These are phyloP conservation scores for Cetonia aurata DNA, from an alignment of 2,888 invertebrate genomes.

Conservation along the genomic window DNA sequence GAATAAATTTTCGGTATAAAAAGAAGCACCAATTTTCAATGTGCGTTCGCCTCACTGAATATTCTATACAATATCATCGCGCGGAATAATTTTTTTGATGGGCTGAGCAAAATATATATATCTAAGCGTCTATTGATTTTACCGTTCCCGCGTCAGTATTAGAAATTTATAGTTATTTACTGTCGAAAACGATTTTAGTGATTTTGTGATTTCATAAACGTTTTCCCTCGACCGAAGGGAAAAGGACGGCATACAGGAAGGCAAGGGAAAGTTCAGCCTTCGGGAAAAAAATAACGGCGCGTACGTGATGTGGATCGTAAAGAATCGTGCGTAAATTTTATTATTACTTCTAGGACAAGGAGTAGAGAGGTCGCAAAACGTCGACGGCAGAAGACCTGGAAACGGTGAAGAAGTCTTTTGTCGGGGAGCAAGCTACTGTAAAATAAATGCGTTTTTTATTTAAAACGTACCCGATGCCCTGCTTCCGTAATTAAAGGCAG, in stretches of 20 bases:
- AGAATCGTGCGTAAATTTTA: slow-evolving; percentile 39
- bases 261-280: slow-evolving; percentile 16
- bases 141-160: slow-evolving; percentile 33
- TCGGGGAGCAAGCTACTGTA: slow-evolving; percentile 16
- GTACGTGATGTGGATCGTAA: slow-evolving; percentile 37
- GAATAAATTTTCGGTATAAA: slow-evolving; percentile 39
- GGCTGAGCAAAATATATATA: slow-evolving; percentile 11
- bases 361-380: slow-evolving; percentile 12
- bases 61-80: slow-evolving; percentile 38
- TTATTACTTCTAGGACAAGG: slow-evolving; percentile 17
- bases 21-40: slow-evolving; percentile 36
- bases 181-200: slow-evolving; percentile 36
- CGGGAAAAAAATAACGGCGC: slow-evolving; percentile 32
- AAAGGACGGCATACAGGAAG: slow-evolving; percentile 21
- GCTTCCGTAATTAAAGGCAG: slow-evolving; percentile 13
- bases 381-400: slow-evolving; percentile 15
- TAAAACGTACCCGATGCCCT: slow-evolving; percentile 23
- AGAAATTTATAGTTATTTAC: slow-evolving; percentile 44
- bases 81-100: slow-evolving; percentile 30
- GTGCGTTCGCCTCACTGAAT: slow-evolving; percentile 36
- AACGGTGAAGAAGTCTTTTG: slow-evolving; percentile 26
- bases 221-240: slow-evolving; percentile 2
- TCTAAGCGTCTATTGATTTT: slow-evolving; percentile 32
- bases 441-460: slow-evolving; percentile 34
- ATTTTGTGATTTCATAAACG: slow-evolving; percentile 44